Conservation (phyloP, 2,113 vertebrate species). For the Takifugu bimaculatus region DNA sequence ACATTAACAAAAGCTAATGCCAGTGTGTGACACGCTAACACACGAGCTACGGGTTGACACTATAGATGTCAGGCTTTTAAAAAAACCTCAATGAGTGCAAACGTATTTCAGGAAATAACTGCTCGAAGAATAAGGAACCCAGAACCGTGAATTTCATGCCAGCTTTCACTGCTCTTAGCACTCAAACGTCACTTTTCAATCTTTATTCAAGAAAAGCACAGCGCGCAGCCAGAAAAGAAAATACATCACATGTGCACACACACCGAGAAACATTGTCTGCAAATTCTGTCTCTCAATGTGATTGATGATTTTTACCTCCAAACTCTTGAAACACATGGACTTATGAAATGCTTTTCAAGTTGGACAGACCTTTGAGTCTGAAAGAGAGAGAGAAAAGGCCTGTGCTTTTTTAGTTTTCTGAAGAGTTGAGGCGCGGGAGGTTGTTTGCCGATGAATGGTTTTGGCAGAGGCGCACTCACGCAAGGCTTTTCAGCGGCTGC, state of each 20-base stretch:
- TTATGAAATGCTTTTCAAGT: conserved; percentile 9
- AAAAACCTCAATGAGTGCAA: neutral
- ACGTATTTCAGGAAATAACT: neutral
- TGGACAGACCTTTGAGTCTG: conserved; percentile 9
- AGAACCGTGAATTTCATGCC: neutral
- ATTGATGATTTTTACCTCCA: conserved; percentile 18
- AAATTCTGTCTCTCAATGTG: neutral
- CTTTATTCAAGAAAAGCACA: neutral
- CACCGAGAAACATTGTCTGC: neutral
- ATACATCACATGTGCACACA: neutral
- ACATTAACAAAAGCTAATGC: neutral
- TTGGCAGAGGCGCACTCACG: conserved; percentile 27
- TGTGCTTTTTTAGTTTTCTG: conserved; percentile 12
- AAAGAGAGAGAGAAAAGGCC: conserved; percentile 2
- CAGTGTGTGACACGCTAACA: no score
- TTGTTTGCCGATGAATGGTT: conserved; percentile 36
- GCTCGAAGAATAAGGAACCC: neutral
- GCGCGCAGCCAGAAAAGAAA: neutral
- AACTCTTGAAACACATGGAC: conserved; percentile 14
- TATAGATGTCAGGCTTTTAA: no score
- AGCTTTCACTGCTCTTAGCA: neutral
- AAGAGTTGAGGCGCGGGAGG: conserved; percentile 23
- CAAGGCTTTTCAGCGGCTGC: conserved; percentile 35
- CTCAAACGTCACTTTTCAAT: neutral
- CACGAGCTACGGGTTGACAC: no score